Evolutionary conservation across 2,888 invertebrate genomes (phyloP), one percentile per base, ranked within the genome.

Genomic region (Agriopis aurantiaria): DNA sequence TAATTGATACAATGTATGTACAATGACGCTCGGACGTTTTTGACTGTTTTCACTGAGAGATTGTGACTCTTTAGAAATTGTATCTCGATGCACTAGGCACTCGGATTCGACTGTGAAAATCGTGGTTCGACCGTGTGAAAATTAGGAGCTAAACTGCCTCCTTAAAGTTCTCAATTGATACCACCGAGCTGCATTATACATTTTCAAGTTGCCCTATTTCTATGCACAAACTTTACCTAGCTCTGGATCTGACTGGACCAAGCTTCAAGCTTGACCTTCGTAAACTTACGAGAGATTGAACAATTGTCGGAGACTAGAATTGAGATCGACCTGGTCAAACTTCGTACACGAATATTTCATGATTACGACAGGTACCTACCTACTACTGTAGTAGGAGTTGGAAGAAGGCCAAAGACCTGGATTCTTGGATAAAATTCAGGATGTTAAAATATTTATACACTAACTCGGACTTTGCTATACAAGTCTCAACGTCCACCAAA

Each of bases 231-330:
- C 46, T 59, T 59, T 7, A 5, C 17, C 23, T 40, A 2, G 64
- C 8, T 14, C 49, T 51, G 8, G 14, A 45, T 9, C 49, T 51
- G 48, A 14, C 59, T 23, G 58, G 33, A 43, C 41, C 55, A n/a
- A 57, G 65, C 23, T 65, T 9, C n/a, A 45, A 43, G 43, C 43
- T 43, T 53, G 46, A 59, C 52, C 52, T 59, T 65, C 53, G 40
- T 14, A 43, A 57, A 64, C 14, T 64, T 43, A 17, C 7, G 12
- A 63, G 49, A 41, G 14, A 49, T 23, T 14, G 17, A 57, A 58
- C 45, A 51, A 57, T 58, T 45, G 12, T n/a, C 7, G 41, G 6
- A 6, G 23, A 12, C 12, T 12, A 9, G 55, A 40, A 49, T 40
- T 59, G 46, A 33, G n/a, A 23, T 40, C 40, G 10, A n/a, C 8